Percentiles rank a stretch among this genome's conserved stretches.
Evolutionary conservation across 2,888 invertebrate species (phyloP).

Genomic region (Pollenia amentaria): DNA sequence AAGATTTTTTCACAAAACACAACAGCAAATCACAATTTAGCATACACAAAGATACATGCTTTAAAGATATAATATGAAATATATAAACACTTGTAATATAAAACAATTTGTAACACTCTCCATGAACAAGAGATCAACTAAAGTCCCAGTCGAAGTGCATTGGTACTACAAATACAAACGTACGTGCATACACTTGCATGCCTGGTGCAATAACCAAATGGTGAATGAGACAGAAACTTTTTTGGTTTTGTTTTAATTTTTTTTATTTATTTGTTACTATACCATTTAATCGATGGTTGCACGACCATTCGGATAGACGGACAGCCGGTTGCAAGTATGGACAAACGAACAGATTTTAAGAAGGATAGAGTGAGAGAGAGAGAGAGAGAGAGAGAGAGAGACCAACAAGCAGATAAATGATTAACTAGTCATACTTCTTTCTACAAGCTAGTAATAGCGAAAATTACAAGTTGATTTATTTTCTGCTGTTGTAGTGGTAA

Average conservation of each 20-base stretch:
- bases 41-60: neutral
- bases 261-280: conserved; percentile 31
- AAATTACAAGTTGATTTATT: conserved; percentile 32
- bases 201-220: conserved; percentile 40
- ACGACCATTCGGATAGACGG: conserved; percentile 17
- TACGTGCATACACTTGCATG: neutral
- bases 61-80: neutral
- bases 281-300: conserved; percentile 46
- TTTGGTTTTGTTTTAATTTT: conserved; percentile 16
- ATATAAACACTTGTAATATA: conserved; percentile 44
- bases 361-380: too few relatives aligned
- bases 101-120: conserved; percentile 50
- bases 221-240: conserved; percentile 33
- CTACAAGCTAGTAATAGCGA: conserved; percentile 20
- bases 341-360: neutral
- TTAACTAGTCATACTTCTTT: conserved; percentile 59
- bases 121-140: conserved; percentile 34
- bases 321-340: neutral
- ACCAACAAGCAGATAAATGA: conserved; percentile 56
- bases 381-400: conserved; percentile 16
- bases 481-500: neutral
- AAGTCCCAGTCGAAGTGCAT: conserved; percentile 11
- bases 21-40: conserved; percentile 25
- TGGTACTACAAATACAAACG: conserved; percentile 1
- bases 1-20: conserved; percentile 19